Base-by-base conservation (phyloP, 2,888 invertebrate genomes). In the Pilophorus perplexus region DNA sequence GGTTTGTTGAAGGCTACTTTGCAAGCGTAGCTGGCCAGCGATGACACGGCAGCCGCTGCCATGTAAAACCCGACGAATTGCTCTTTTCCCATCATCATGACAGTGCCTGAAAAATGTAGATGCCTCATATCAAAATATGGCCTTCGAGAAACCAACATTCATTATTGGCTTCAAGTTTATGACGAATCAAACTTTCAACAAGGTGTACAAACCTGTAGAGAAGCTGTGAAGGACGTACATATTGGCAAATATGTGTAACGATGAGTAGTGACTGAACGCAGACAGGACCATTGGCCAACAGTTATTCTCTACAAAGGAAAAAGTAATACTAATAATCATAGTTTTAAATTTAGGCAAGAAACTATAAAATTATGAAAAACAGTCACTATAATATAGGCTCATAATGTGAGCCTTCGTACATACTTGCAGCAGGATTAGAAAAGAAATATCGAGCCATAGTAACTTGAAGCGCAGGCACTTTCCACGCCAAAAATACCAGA, bases 151-250 rank as follows among this genome's bases (percentile, higher is more conserved):
- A 50, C 6, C 18, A 14, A 50, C 12, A 44, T 12, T 10, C 8
- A 14, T 10, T 14, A 33, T 33, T 33, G 12, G 6, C 33, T 12
- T 33, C 33, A 33, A 33, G 33, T 33, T 6, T n/a, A n/a, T n/a
- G n/a, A 8, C 6, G 33, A 33, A 33, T 33, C 33, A 33, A 12
- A 33, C 12, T 12, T 6, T 33, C 33, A 33, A 33, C n/a, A 57
- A 18, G 23, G 14, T 16, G 28, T 64, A 59, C 66, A 64, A 77
- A 81, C 82, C 78, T 72, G 81, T 78, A 66, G 82, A 85, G 75
- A 94, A 94, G 75, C 89, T 91, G 77, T 92, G 90, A 23, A 98
- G 80, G 42, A 95, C 97, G 79, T 90, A 96, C 97, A 99, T 98
- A 78, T 99, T 99, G 62, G 90, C 87, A 72, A 86, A 85, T 68